Base-by-base conservation (phyloP, 2,888 invertebrate species). In the Busseola fusca region DNA sequence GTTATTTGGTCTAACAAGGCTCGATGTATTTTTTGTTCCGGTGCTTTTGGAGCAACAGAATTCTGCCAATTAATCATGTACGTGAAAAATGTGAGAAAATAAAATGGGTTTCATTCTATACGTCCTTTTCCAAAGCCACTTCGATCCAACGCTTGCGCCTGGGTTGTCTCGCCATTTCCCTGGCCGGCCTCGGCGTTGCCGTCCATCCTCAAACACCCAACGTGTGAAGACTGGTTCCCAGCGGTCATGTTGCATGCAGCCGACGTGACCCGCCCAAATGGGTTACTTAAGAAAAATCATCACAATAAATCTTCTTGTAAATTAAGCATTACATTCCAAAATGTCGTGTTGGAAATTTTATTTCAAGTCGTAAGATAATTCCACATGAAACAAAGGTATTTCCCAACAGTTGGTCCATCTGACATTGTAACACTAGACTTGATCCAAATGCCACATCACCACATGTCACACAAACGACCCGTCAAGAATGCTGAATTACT, bases 381-480 rank as follows among this genome's bases (percentile, higher is more conserved):
- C 69, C 37, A 67, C 68, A 64, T 60, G 50, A 68, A 74, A 75
- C 65, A 78, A 78, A 67, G 57, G 50, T 70, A 73, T 82, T 82
- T 70, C 76, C 58, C 66, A 85, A 78, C 78, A 70, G 77, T 79
- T 77, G 76, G 71, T 72, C 60, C 76, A 71, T 76, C 58, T 82
- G 76, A 72, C 67, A 83, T 75, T 77, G 81, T 84, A 83, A 83
- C 74, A 76, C 72, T 83, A 83, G 82, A 86, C 83, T 79, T 80
- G 72, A 78, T 71, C 67, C 72, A 82, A 84, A 86, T 81, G 78
- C 77, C 79, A 79, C 73, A 77, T 34, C 66, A 68, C 63, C 77
- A 79, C 70, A 80, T 63, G 72, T 76, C 74, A 76, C 73, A 45
- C 57, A 66, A 72, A 81, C 72, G 68, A 69, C 62, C 69, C 64